Evolutionary conservation across 2,797 vertebrate genomes (phyloP).

Genomic region (Clarias pachynema): DNA sequence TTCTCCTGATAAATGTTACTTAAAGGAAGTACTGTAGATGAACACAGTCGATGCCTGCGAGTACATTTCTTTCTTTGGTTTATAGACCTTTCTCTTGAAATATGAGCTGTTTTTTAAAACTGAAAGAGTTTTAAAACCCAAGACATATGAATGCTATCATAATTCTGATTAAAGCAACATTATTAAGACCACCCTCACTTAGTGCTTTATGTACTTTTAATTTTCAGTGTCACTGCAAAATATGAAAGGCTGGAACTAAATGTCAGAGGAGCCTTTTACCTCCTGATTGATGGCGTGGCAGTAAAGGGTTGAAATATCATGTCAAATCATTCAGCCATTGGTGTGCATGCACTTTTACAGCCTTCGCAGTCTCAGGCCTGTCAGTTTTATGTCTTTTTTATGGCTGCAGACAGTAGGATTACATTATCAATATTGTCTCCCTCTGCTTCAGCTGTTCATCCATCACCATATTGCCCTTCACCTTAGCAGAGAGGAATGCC

Average conservation of each 20-base stretch:
- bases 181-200: conserved; percentile 33
- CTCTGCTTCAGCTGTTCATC: conserved; percentile 68
- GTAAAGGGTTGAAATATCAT: conserved; percentile 63
- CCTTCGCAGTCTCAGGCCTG: conserved; percentile 33
- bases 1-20: conserved; percentile 13
- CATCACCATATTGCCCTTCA: conserved; percentile 64
- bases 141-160: conserved; percentile 30
- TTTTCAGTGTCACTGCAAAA: conserved; percentile 65
- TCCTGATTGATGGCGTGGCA: conserved; percentile 63
- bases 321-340: conserved; percentile 62
- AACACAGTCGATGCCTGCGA: conserved; percentile 18
- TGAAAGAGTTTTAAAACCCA: conserved; percentile 29
- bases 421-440: conserved; percentile 57
- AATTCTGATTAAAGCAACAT: conserved; percentile 37
- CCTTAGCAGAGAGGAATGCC: conserved; percentile 53
- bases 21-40: conserved; percentile 25
- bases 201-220: conserved; percentile 39
- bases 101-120: conserved; percentile 37
- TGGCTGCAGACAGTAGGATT: conserved; percentile 51
- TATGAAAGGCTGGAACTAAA: conserved; percentile 61
- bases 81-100: conserved; percentile 47
- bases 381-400: conserved; percentile 54
- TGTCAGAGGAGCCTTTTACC: conserved; percentile 54
- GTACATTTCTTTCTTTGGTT: conserved; percentile 45
- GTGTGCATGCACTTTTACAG: conserved; percentile 38